Base-by-base conservation (phyloP, 2,888 invertebrate genomes). In the Lasioglossum pauxillum region DNA sequence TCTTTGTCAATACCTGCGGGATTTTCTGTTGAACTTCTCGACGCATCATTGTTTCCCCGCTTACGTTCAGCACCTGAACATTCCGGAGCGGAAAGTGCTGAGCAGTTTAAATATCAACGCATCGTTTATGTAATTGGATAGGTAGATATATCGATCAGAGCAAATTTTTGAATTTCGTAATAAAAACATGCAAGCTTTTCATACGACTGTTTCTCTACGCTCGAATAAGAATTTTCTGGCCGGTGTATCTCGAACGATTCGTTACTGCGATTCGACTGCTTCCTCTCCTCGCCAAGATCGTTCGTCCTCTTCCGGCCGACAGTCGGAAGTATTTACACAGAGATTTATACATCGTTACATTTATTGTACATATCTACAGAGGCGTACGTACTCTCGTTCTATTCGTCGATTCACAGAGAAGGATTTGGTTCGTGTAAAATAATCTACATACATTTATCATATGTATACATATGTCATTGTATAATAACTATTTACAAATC, bases 1-100 rank as follows among this genome's bases (percentile, higher is more conserved):
- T 90, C 95, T 97, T 87, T 96, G 96, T 92, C 96, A 96, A 64
- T 97, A 97, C 93, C 94, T 97, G 72, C 96, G 96, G 2, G 97
- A 97, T 90, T 97, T 97, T 92, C 92, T 97, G 12, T 96, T 96
- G 84, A 96, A 96, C 46, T 96, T 97, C 81, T 96, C 97, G 10
- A 96, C 96, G 71, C 97, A 97, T 93, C 96, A 96, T 83, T 96
- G 96, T 90, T 97, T 97, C 90, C 95, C 95, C 5, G 96, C 95
- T 89, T 97, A 97, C 92, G 95, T 95, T 75, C 96, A 96, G 80
- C 97, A 97, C 93, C 95, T 97, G 53, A 97, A 96, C 88, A 95
- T 95, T 14, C 91, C 95, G 1, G 97, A 97, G 92, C 95, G 96
- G 85, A 95, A 96, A 90, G 95, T 96, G 3, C 94, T 97, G 69